phyloP scores from a whole-genome alignment of 2,888 invertebrate genomes.

The Ecdyonurus torrentis region DNA sequence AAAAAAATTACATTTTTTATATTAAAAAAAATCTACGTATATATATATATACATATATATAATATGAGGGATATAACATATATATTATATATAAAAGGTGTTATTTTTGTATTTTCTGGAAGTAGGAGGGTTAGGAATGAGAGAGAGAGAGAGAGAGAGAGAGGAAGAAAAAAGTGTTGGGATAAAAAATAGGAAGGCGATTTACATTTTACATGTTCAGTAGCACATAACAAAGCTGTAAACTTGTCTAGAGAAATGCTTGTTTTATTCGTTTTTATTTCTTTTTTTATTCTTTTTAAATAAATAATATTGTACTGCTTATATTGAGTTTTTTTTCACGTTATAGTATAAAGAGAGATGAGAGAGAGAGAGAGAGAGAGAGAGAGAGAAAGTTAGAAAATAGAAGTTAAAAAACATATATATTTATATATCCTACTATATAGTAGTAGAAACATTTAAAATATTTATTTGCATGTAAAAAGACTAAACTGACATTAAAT shows the following conservation, averaged over 20 bases:
- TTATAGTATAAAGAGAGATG: not conserved
- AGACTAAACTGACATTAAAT: not conserved
- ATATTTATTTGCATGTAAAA: not conserved
- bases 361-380: too few relatives aligned
- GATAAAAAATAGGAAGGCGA: not conserved
- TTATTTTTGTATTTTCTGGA: not conserved
- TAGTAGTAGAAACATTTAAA: not conserved
- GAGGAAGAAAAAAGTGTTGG: not conserved
- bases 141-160: too few relatives aligned
- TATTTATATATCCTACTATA: too few relatives aligned
- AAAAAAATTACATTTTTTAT: not conserved
- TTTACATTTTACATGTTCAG: not conserved
- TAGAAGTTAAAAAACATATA: too few relatives aligned
- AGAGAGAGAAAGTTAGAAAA: too few relatives aligned
- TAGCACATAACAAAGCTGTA: not conserved
- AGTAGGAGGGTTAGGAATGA: too few relatives aligned
- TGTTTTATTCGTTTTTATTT: not conserved
- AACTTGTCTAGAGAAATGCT: not conserved
- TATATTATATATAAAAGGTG: not conserved
- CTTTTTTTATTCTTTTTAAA: not conserved
- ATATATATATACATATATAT: too few relatives aligned
- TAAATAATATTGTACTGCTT: not conserved
- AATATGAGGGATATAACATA: too few relatives aligned
- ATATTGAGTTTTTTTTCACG: not conserved
- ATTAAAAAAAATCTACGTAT: not conserved